Conservation (phyloP, 2,797 vertebrate species). For the Melanotaenia maccullochi region DNA sequence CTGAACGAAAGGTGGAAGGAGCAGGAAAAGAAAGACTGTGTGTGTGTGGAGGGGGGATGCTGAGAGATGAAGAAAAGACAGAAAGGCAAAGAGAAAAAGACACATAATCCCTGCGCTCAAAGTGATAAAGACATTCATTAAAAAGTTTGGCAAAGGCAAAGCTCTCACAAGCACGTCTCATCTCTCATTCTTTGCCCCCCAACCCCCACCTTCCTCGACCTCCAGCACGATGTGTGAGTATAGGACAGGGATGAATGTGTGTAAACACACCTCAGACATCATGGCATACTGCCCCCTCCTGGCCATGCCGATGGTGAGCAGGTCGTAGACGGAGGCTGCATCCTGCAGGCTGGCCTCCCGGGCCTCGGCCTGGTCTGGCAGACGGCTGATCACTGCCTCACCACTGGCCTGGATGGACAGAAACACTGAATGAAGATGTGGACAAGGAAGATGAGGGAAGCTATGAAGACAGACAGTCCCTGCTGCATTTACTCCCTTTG, state of each 20-base stretch:
- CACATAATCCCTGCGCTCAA: slow-evolving; percentile 44
- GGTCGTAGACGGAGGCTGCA: slow-evolving; percentile 92
- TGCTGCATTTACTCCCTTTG: neutral
- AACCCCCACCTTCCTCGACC: slow-evolving; percentile 27
- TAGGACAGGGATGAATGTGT: slow-evolving; percentile 6
- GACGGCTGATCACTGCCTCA: slow-evolving; percentile 93
- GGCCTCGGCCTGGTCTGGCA: slow-evolving; percentile 90
- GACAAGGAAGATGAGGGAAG: slow-evolving; percentile 4
- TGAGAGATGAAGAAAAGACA: slow-evolving; percentile 16
- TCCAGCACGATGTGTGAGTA: slow-evolving; percentile 24
- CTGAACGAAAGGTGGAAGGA: neutral
- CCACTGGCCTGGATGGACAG: slow-evolving; percentile 85
- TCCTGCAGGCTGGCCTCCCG: slow-evolving; percentile 88
- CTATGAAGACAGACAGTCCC: neutral
- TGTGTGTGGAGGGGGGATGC: neutral
- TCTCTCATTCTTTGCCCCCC: slow-evolving; percentile 38
- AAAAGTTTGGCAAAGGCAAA: slow-evolving; percentile 68
- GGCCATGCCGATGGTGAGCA: slow-evolving; percentile 95
- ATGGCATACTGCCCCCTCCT: slow-evolving; percentile 97
- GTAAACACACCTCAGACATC: slow-evolving; percentile 91
- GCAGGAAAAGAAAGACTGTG: slow-evolving; percentile 6
- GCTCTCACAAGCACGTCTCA: slow-evolving; percentile 54
- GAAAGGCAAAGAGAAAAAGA: slow-evolving; percentile 26
- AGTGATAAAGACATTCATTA: slow-evolving; percentile 61
- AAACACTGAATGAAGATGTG: slow-evolving; percentile 10